Base-by-base conservation (phyloP, 1,140 invertebrate species). In the Hirudo medicinalis region DNA sequence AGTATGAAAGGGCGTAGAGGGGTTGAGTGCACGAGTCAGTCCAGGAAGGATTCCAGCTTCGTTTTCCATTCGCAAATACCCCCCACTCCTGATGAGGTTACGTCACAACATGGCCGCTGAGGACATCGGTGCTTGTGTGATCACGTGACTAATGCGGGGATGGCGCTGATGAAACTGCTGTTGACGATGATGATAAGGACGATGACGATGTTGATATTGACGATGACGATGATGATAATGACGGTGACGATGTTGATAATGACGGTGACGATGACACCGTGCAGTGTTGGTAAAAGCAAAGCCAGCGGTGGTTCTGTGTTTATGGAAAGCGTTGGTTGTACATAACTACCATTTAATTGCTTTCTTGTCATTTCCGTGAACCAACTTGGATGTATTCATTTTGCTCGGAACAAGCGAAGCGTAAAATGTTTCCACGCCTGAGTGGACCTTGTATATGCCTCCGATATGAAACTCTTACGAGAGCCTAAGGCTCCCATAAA, bases 361-460 rank as follows among this genome's bases (percentile, higher is more conserved):
- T 63, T 63, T 25, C 57, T 63, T 22, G 29, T 25, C 22, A 63
- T 25, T 25, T 32, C 57, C 32, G 32, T 36, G 32, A 36, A 36
- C 6, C 22, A 63, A 22, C 57, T 63, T 25, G 22, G 29, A 63
- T 63, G 6, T 22, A 63, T 9, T 22, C 57, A 63, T 63, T 25
- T 32, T 63, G 57, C 57, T 32, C 57, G 29, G 22, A 63, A 22
- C 57, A 20, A 22, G 57, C 22, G 29, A 63, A 25, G 22, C 29
- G 11, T 63, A 32, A 63, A 63, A 63, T 32, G 29, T 22, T 63
- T 63, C 57, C 22, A 63, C 19, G 29, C 57, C 17, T 20, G 57
- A 63, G 57, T 32, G 22, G 57, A 32, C 57, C 57, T 22, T 63
- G 57, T 49, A 63, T 32, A 63, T 25, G 57, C 22, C 29, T 63